phyloP scores from a whole-genome alignment of 1,140 invertebrate species.

The Drosophila virilis region DNA sequence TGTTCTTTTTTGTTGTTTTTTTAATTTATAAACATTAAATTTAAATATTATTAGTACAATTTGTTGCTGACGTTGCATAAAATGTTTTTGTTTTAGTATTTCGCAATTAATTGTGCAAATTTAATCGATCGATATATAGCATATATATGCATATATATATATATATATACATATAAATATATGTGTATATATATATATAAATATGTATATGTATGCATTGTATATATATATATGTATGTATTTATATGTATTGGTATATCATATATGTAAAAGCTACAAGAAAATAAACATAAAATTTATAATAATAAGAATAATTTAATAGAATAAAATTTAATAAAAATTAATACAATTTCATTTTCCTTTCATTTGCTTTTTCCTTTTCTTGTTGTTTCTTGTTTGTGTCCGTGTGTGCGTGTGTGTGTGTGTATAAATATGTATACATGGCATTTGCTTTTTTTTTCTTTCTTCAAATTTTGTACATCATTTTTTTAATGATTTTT shows the following conservation, averaged over 20 bases:
- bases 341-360: constrained; percentile 77
- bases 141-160: constrained; percentile 15
- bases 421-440: constrained; percentile 69
- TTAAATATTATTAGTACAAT: constrained; percentile 71
- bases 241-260: constrained; percentile 29
- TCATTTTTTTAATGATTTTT: constrained; percentile 37
- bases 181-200: constrained; percentile 28
- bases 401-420: constrained; percentile 37
- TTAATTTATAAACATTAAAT: constrained; percentile 56
- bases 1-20: constrained; percentile 32
- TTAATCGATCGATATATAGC: constrained; percentile 54
- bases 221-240: constrained; percentile 32
- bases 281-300: constrained; percentile 79
- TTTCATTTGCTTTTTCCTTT: constrained; percentile 30
- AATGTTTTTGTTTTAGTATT: constrained; percentile 31
- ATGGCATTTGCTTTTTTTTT: constrained; percentile 58
- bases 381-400: constrained; percentile 41
- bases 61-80: constrained; percentile 2
- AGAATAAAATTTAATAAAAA: constrained; percentile 75
- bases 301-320: constrained; percentile 83
- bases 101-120: constrained; percentile 61
- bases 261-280: constrained; percentile 61
- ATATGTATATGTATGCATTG: too few relatives aligned
- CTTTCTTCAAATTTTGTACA: constrained; percentile 59
- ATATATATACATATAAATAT: constrained; percentile 20